Evolutionary conservation across 2,888 invertebrate species (phyloP).

Genomic region (Andrena camellia): DNA sequence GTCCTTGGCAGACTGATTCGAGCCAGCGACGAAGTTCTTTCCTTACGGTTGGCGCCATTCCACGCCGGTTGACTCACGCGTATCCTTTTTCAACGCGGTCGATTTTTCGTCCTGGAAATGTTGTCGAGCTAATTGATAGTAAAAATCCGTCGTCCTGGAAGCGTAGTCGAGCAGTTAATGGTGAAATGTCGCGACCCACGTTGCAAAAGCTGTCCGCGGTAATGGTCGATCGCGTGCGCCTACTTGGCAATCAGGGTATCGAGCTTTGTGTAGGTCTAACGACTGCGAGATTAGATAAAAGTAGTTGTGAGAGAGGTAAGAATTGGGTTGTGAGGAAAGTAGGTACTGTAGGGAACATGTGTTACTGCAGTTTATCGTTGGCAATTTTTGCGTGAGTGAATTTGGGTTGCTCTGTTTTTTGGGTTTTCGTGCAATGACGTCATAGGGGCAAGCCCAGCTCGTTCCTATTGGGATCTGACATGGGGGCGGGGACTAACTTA

Average conservation of each 20-base stretch:
- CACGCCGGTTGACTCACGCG: constrained; percentile 11
- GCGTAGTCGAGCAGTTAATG: constrained; percentile 1
- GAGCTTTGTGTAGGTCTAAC: not conserved
- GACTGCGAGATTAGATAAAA: not conserved
- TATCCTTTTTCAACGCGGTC: not conserved
- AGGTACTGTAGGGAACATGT: not conserved
- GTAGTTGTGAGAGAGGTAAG: not conserved
- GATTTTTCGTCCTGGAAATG: constrained; percentile 29
- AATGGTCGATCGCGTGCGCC: not conserved
- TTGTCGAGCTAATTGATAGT: not conserved
- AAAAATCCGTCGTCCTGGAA: constrained; percentile 23
- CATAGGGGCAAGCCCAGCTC: too few relatives aligned
- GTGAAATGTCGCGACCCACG: not conserved
- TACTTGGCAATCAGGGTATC: not conserved
- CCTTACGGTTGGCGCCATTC: constrained; percentile 27
- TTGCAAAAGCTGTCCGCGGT: constrained; percentile 5
- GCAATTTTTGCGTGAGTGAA: too few relatives aligned
- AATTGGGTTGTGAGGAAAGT: not conserved
- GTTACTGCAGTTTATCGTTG: not conserved
- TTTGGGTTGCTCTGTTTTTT: too few relatives aligned
- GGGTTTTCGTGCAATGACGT: too few relatives aligned
- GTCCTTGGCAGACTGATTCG: constrained; percentile 46
- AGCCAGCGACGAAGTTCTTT: constrained; percentile 31
- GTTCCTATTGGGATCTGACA: too few relatives aligned
- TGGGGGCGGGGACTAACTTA: too few relatives aligned